Conservation (phyloP, 2,113 vertebrate species). For the Microtus pennsylvanicus region DNA sequence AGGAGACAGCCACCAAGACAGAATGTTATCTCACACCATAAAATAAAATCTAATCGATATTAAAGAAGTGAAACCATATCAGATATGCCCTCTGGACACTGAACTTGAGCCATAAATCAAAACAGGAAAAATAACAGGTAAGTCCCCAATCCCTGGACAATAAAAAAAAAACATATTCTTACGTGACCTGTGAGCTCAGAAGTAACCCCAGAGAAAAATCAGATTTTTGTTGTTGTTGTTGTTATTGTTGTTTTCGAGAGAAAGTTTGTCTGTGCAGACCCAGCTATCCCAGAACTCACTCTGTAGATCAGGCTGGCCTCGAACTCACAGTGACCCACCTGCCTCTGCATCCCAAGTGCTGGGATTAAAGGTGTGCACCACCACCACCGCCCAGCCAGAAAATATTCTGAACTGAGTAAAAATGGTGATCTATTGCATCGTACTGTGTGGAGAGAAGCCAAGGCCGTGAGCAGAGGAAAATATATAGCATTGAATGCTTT, state of each 20-base stretch:
- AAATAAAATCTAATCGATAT: not conserved
- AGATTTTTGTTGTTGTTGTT: not conserved
- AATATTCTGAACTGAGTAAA: not conserved
- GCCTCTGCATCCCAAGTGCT: not conserved
- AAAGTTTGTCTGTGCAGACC: not conserved
- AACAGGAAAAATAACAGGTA: not conserved
- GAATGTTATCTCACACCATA: not conserved
- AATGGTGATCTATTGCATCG: not conserved
- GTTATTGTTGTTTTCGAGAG: not conserved
- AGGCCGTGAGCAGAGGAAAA: not conserved
- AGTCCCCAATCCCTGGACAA: not conserved
- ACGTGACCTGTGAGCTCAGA: not conserved
- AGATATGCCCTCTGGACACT: not conserved
- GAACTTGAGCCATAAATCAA: not conserved
- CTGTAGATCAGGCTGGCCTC: not conserved
- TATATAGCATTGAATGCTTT: not conserved
- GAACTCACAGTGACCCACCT: not conserved
- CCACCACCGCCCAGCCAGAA: not conserved
- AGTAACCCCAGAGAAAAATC: not conserved
- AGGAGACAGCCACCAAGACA: not conserved
- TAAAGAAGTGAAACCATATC: not conserved
- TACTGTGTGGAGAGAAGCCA: not conserved
- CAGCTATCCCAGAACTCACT: not conserved
- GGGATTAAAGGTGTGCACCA: not conserved
- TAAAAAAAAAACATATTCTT: not conserved